These are phyloP conservation scores for Merops nubicus DNA, from an alignment of 2,113 vertebrate species.

Conservation along the genomic window DNA sequence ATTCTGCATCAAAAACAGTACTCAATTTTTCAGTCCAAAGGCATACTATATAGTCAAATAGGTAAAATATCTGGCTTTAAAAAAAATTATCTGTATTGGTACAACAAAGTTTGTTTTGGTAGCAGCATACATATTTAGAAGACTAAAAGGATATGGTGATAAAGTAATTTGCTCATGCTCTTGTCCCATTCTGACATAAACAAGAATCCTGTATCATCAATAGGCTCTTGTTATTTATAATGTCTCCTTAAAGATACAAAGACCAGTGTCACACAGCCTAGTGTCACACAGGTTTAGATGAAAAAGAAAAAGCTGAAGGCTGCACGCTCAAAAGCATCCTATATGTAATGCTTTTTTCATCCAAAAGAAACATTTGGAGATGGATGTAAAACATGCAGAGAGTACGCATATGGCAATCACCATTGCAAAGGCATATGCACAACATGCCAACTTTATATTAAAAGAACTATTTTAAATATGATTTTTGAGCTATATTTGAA, in stretches of 20 bases:
- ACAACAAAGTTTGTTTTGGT: background rate
- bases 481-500: constrained; percentile 6
- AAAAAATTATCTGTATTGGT: background rate
- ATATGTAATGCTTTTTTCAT: background rate
- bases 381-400: background rate
- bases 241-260: background rate
- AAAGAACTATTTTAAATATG: background rate
- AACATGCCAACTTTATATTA: background rate
- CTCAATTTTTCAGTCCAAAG: background rate
- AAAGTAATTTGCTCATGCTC: background rate
- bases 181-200: background rate
- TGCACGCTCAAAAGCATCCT: background rate
- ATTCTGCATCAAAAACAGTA: background rate
- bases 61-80: background rate
- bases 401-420: background rate
- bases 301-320: background rate
- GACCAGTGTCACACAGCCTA: background rate
- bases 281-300: background rate
- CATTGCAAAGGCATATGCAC: background rate
- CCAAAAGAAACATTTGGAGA: background rate
- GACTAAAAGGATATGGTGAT: background rate
- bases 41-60: background rate
- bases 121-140: background rate
- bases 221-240: background rate
- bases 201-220: background rate